Percentiles rank a stretch among this genome's conserved stretches.
Conservation (phyloP, 2,113 vertebrate genomes). For the Thomomys bottae region DNA sequence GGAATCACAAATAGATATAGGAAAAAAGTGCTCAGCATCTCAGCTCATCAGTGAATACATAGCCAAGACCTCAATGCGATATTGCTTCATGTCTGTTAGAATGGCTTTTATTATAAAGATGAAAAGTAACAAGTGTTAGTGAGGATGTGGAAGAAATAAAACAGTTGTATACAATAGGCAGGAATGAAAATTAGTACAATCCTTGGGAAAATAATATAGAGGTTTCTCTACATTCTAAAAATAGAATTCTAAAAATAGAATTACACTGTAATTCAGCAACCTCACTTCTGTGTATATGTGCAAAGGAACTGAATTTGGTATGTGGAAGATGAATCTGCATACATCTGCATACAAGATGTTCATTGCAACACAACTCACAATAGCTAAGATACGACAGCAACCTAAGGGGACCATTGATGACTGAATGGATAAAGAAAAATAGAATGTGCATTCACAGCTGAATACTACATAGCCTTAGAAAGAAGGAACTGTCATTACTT, state of each 20-base stretch:
- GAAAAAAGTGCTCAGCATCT: neutral
- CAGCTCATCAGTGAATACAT: neutral
- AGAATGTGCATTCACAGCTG: too few relatives aligned
- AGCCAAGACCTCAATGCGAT: neutral
- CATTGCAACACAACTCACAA: neutral
- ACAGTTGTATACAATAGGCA: neutral
- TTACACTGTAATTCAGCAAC: neutral
- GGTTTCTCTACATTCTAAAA: neutral
- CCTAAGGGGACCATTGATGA: neutral
- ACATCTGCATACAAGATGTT: neutral
- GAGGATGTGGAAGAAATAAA: neutral
- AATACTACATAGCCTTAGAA: neutral
- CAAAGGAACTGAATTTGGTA: neutral
- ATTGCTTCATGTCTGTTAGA: neutral
- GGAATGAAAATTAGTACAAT: neutral
- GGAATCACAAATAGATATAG: neutral
- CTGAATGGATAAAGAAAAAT: neutral
- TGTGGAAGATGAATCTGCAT: neutral
- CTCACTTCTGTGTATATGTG: neutral
- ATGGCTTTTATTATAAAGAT: neutral
- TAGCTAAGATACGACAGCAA: neutral
- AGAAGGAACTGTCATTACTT: neutral
- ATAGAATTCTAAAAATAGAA: too few relatives aligned
- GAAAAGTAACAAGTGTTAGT: neutral
- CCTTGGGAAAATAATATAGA: neutral